These are phyloP conservation scores for Lithophane socia DNA, from an alignment of 2,888 invertebrate species.

Conservation along the genomic window DNA sequence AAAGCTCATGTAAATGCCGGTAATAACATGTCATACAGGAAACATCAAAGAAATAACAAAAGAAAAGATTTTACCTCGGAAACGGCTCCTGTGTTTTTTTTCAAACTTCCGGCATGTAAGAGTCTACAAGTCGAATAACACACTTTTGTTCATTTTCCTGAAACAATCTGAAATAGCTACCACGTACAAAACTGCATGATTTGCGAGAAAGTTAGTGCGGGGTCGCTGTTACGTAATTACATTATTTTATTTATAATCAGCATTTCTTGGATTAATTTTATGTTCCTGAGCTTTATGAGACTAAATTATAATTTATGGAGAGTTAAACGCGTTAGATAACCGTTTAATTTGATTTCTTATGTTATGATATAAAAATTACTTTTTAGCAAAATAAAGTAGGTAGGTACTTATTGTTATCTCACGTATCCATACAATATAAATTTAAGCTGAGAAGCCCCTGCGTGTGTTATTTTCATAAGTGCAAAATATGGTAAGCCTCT, in stretches of 20 bases:
- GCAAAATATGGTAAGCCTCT: constrained; percentile 41
- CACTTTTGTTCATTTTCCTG: constrained; percentile 32
- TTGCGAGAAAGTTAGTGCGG: constrained; percentile 26
- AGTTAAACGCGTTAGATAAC: constrained; percentile 35
- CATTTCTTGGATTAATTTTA: constrained; percentile 45
- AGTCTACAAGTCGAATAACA: constrained; percentile 24
- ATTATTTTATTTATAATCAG: constrained; percentile 40
- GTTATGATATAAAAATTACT: neutral
- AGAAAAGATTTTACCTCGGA: constrained; percentile 2
- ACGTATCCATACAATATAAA: neutral
- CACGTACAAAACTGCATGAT: constrained; percentile 47
- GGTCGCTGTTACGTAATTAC: constrained; percentile 16
- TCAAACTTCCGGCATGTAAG: constrained; percentile 40
- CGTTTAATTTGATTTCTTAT: constrained; percentile 2
- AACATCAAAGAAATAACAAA: constrained; percentile 17
- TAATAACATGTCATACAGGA: neutral
- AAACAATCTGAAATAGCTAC: constrained; percentile 37
- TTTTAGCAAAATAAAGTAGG: neutral
- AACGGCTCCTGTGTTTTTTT: constrained; percentile 33
- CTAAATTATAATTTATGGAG: constrained; percentile 45
- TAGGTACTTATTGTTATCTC: neutral
- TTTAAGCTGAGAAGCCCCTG: constrained; percentile 3
- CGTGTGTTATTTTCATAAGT: constrained; percentile 41
- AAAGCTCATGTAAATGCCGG: neutral
- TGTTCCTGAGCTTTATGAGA: constrained; percentile 36